A percentile compares a stretch with the other conserved stretches of the same genome.
These are phyloP conservation scores for Eucera pruinosa DNA, from an alignment of 2,888 invertebrate genomes.

Conservation along the genomic window DNA sequence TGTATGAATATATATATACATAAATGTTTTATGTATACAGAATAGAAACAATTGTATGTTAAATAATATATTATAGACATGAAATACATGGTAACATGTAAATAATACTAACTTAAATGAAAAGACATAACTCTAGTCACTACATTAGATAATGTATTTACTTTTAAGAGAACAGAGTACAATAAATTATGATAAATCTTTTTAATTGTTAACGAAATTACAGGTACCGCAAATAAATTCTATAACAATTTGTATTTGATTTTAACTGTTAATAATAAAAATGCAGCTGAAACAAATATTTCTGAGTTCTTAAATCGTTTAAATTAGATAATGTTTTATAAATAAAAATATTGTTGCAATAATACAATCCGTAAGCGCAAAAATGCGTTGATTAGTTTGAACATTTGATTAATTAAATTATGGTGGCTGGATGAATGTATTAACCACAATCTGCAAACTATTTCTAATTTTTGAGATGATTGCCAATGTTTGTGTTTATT, in stretches of 20 bases:
- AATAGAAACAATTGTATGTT: constrained; percentile 7
- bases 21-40: constrained; percentile 28
- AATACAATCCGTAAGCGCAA: no score
- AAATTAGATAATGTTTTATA: neutral
- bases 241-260: constrained; percentile 20
- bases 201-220: constrained; percentile 22
- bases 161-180: constrained; percentile 38
- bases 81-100: no score
- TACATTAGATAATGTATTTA: constrained; percentile 42
- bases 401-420: no score
- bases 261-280: constrained; percentile 31
- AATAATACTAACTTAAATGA: constrained; percentile 1
- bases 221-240: neutral
- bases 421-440: neutral
- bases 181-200: constrained; percentile 37
- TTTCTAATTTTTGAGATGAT: constrained; percentile 2
- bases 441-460: neutral
- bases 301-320: constrained; percentile 1
- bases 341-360: neutral
- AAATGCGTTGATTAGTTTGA: no score
- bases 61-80: constrained; percentile 7
- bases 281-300: neutral
- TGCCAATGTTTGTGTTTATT: neutral
- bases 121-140: constrained; percentile 29
- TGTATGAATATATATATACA: no score